Base-by-base conservation (phyloP, 2,888 invertebrate genomes). In the Mimas tiliae region DNA sequence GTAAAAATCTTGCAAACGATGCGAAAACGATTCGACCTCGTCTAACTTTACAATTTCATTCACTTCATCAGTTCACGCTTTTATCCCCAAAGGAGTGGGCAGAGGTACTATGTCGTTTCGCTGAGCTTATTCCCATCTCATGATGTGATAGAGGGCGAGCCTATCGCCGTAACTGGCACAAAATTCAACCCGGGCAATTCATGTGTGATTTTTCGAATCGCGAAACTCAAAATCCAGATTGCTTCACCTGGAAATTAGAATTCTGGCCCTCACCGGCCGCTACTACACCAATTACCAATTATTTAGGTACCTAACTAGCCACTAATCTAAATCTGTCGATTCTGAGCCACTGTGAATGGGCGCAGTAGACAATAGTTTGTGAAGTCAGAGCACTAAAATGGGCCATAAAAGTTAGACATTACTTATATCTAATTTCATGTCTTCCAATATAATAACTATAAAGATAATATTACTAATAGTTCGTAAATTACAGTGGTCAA, bases 21-120 rank as follows among this genome's bases (percentile, higher is more conserved):
- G 27, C 53, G 33, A 34, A 53, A 53, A 55, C 38, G 16, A 55
- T 38, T 55, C 38, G 9, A 55, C n/a, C 53, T 55, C 19, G 21
- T 34, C 16, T 55, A 33, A 11, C n/a, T 33, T 33, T 55, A 52
- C 52, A 11, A 6, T n/a, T n/a, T 21, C 12, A 34, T 38, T 55
- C 16, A 55, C 16, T 34, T 55, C n/a, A 4, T 16, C 1, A 27
- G 27, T 4, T 27, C 4, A 27, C 27, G 27, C 27, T 4, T 4
- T 1, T 27, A 27, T 27, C 27, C 2, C 27, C 27, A 27, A 3
- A 27, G n/a, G n/a, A n/a, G n/a, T n/a, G n/a, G 27, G 27, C 27
- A 27, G 27, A 27, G 27, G 27, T 27, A 4, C 27, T 3, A 27
- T 27, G 27, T 27, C 2, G 27, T 27, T 27, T 27, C 27, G 27